Conservation (phyloP, 2,888 invertebrate genomes). For the Athalia rosae region DNA sequence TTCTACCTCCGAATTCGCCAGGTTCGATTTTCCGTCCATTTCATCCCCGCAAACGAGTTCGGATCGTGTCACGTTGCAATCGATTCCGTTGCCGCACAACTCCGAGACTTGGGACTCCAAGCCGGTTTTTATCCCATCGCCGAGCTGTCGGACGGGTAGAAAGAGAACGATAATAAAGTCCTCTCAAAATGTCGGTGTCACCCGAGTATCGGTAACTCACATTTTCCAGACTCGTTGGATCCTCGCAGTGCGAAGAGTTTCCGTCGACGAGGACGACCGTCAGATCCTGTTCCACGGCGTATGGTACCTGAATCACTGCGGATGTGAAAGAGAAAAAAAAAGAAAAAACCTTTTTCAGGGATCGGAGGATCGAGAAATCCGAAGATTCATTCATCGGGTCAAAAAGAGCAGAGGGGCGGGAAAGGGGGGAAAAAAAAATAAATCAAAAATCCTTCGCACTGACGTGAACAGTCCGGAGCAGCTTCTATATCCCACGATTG, state of each 20-base stretch:
- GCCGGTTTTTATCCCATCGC: slow-evolving; percentile 61
- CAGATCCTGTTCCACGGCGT: slow-evolving; percentile 74
- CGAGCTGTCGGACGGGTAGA: slow-evolving; percentile 58
- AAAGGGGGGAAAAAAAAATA: neutral
- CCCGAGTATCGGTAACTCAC: slow-evolving; percentile 58
- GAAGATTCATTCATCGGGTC: neutral
- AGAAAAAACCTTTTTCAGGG: neutral
- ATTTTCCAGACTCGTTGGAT: slow-evolving; percentile 70
- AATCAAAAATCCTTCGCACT: slow-evolving; percentile 44
- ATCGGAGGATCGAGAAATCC: slow-evolving; percentile 27
- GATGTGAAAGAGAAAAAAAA: slow-evolving; percentile 16
- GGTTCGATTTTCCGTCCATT: slow-evolving; percentile 58
- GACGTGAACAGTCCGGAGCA: slow-evolving; percentile 78
- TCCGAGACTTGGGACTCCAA: slow-evolving; percentile 61
- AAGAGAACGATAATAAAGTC: slow-evolving; percentile 12
- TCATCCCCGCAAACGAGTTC: slow-evolving; percentile 59
- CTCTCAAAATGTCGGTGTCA: neutral
- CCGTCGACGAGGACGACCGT: slow-evolving; percentile 72
- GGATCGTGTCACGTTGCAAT: slow-evolving; percentile 60
- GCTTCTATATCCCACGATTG: slow-evolving; percentile 56
- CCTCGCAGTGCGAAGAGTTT: slow-evolving; percentile 72
- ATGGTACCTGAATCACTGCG: slow-evolving; percentile 74
- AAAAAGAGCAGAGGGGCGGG: too few relatives aligned
- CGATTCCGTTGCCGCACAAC: slow-evolving; percentile 63
- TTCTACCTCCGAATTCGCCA: slow-evolving; percentile 51